Conservation (phyloP, 1,140 invertebrate species). For the Muscidifurax raptorellus region DNA sequence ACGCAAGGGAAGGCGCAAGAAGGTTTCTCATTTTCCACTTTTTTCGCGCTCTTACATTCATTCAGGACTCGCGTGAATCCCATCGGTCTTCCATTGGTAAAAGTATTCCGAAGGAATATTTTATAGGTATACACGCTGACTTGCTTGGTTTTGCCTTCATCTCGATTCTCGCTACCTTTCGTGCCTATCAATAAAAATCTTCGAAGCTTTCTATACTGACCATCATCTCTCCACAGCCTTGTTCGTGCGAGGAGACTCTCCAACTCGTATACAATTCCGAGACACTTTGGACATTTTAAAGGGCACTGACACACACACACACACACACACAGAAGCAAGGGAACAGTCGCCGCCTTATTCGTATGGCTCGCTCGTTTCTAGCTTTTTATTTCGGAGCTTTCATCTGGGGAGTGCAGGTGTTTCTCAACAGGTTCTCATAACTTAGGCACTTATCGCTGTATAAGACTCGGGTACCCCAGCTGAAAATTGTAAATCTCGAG, state of each 20-base stretch:
- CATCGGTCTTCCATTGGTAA: slow-evolving; percentile 11
- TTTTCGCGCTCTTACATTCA: background rate
- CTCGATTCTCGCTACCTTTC: background rate
- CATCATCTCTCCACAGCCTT: background rate
- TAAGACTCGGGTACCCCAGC: background rate
- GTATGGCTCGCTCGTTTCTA: background rate
- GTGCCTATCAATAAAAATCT: slow-evolving; percentile 11
- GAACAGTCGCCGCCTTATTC: background rate
- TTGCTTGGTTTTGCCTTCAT: background rate
- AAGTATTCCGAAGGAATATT: slow-evolving; percentile 44
- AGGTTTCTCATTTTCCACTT: slow-evolving; percentile 39
- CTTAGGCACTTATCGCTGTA: background rate
- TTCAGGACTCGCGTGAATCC: background rate
- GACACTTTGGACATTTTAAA: background rate
- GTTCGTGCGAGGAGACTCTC: background rate
- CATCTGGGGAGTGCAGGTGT: slow-evolving; percentile 21
- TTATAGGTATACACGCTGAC: slow-evolving; percentile 3
- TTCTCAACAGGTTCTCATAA: background rate
- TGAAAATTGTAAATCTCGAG: background rate
- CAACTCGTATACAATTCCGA: background rate
- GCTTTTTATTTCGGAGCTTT: slow-evolving; percentile 37
- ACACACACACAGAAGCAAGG: background rate
- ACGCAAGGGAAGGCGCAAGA: slow-evolving; percentile 14
- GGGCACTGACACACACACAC: background rate
- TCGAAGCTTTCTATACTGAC: background rate